Percentiles rank a stretch among this genome's conserved stretches.
phyloP scores from a whole-genome alignment of 2,113 vertebrate species.

The Sinocyclocheilus grahami region DNA sequence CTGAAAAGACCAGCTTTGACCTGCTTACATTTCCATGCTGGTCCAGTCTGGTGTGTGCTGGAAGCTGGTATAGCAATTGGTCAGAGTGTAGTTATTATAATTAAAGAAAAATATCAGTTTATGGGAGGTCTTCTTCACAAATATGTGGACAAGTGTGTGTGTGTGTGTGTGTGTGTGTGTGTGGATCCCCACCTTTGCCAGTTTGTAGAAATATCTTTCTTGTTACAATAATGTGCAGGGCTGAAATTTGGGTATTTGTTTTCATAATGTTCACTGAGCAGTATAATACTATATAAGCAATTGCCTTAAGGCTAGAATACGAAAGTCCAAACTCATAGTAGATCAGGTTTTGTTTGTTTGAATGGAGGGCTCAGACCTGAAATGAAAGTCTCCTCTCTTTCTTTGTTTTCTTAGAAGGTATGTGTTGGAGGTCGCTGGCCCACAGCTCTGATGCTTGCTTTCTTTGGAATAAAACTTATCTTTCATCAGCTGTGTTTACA shows the following conservation, averaged over 20 bases:
- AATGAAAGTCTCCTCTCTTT: constrained; percentile 21
- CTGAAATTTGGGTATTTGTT: background rate
- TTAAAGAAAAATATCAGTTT: background rate
- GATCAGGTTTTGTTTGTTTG: constrained; percentile 45
- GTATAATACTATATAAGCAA: constrained; percentile 1
- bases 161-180: background rate
- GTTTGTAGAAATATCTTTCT: background rate
- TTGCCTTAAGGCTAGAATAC: background rate
- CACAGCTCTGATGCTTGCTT: constrained; percentile 26
- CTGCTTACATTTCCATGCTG: background rate
- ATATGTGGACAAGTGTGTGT: background rate
- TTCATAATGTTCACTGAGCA: background rate
- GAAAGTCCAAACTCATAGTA: constrained; percentile 13
- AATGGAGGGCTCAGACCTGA: constrained; percentile 29
- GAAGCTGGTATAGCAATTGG: background rate
- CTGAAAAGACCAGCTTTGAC: background rate
- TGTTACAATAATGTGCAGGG: background rate
- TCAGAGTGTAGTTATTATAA: background rate
- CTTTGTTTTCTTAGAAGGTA: constrained; percentile 47
- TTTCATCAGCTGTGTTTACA: constrained; percentile 50
- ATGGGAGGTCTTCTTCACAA: background rate
- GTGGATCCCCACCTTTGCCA: background rate
- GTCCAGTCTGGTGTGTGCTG: background rate
- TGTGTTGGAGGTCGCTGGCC: constrained; percentile 21
- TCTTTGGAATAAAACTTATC: constrained; percentile 38